phyloP scores from a whole-genome alignment of 1,140 invertebrate genomes.

The Cyrtorhinus lividipennis region DNA sequence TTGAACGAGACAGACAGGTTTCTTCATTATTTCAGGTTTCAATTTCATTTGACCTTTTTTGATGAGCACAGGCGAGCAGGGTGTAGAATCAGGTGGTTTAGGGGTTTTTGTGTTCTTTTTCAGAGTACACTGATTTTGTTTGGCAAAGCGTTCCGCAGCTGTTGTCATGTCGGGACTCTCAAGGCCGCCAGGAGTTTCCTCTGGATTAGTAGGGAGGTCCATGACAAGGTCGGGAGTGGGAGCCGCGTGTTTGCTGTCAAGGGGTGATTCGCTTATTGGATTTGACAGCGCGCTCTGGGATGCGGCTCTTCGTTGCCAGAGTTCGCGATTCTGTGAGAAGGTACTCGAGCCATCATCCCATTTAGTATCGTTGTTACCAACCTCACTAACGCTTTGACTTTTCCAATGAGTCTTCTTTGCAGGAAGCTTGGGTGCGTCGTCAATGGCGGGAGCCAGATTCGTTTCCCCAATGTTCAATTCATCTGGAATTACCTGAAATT shows the following conservation, averaged over 20 bases:
- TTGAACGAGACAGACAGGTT: conserved; percentile 39
- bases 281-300: conserved; percentile 35
- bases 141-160: conserved; percentile 55
- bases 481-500: too few species aligned
- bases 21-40: conserved; percentile 55
- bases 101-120: conserved; percentile 52
- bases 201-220: conserved; percentile 48
- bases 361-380: conserved; percentile 15
- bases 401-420: conserved; percentile 31
- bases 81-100: conserved; percentile 11
- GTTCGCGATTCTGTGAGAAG: conserved; percentile 38
- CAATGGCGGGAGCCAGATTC: not conserved
- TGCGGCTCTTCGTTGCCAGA: conserved; percentile 44
- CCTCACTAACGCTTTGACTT: conserved; percentile 33
- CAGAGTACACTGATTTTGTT: conserved; percentile 65
- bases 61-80: conserved; percentile 31
- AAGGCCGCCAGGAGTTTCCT: conserved; percentile 28
- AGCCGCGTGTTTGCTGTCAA: not conserved
- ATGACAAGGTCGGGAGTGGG: conserved; percentile 79
- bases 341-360: conserved; percentile 21
- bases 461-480: not conserved
- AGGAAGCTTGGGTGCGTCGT: not conserved
- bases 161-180: conserved; percentile 55
- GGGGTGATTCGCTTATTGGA: not conserved
- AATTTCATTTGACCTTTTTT: conserved; percentile 53